Evolutionary conservation across 2,888 invertebrate species (phyloP).

Genomic region (Lithophane leautieri): DNA sequence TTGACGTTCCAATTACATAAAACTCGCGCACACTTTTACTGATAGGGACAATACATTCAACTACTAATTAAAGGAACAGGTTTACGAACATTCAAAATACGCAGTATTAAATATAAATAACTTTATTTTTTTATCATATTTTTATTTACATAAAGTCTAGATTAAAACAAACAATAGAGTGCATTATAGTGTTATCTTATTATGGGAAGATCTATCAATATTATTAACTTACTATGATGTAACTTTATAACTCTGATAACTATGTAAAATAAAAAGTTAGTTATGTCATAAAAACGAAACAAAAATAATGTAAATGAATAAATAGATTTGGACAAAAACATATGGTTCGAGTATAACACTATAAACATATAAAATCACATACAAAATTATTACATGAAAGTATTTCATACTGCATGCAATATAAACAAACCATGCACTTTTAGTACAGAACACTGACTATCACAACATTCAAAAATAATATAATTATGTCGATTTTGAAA

Average conservation of each 20-base stretch:
- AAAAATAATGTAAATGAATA: conserved; percentile 41
- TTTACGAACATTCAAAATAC: conserved; percentile 71
- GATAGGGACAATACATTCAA: conserved; percentile 36
- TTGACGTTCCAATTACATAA: conserved; percentile 23
- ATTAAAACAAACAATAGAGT: conserved; percentile 58
- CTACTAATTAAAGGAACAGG: conserved; percentile 53
- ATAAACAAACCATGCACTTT: conserved; percentile 73
- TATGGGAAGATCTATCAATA: conserved; percentile 57
- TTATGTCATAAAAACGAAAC: conserved; percentile 38
- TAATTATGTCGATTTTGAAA: conserved; percentile 19
- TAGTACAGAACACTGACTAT: conserved; percentile 69
- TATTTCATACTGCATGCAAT: conserved; percentile 73
- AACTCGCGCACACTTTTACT: conserved; percentile 44
- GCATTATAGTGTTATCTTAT: conserved; percentile 56
- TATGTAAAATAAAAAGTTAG: conserved; percentile 36
- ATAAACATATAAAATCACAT: conserved; percentile 61
- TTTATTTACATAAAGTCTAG: conserved; percentile 62
- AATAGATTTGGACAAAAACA: conserved; percentile 41
- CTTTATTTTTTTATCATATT: conserved; percentile 67
- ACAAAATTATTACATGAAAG: conserved; percentile 54
- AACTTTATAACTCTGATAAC: conserved; percentile 25
- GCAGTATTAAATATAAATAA: conserved; percentile 62
- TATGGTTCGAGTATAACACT: conserved; percentile 50
- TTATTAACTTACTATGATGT: conserved; percentile 28
- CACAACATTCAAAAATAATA: conserved; percentile 60